Evolutionary conservation across 1,140 invertebrate species (phyloP).

Genomic region (Drosophila mojavensis): DNA sequence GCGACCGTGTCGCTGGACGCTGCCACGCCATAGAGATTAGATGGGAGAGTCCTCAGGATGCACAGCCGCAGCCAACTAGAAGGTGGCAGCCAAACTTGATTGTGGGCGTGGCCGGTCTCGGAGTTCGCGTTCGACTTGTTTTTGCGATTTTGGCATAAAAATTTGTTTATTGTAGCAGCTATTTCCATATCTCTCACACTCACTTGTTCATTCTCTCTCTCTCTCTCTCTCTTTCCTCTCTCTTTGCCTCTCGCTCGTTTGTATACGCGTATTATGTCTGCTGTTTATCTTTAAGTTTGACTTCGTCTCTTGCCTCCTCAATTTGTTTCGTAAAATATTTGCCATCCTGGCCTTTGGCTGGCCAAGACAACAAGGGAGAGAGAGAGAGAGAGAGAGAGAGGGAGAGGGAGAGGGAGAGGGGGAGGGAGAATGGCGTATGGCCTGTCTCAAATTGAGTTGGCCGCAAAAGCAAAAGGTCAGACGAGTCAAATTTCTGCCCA

Average conservation of each 20-base stretch:
- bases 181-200: slow-evolving; percentile 4
- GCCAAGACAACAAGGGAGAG: background rate
- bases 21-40: slow-evolving; percentile 34
- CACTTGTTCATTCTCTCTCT: background rate
- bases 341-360: slow-evolving; percentile 27
- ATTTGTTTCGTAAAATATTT: slow-evolving; percentile 57
- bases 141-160: slow-evolving; percentile 34
- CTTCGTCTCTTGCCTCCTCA: slow-evolving; percentile 35
- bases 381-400: background rate
- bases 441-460: slow-evolving; percentile 29
- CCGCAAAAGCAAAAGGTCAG: slow-evolving; percentile 29
- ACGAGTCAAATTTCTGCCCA: slow-evolving; percentile 28
- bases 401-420: too few relatives aligned
- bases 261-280: slow-evolving; percentile 18
- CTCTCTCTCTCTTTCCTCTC: background rate
- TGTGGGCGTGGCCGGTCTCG: background rate
- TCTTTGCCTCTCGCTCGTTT: background rate
- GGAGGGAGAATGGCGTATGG: background rate
- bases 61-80: background rate
- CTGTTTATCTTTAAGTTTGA: slow-evolving; percentile 48
- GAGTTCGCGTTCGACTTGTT: background rate
- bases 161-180: slow-evolving; percentile 43
- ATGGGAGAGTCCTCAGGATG: background rate
- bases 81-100: background rate
- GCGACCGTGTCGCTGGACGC: slow-evolving; percentile 25